phyloP scores from a whole-genome alignment of 2,888 invertebrate species.

The Hesperia comma region DNA sequence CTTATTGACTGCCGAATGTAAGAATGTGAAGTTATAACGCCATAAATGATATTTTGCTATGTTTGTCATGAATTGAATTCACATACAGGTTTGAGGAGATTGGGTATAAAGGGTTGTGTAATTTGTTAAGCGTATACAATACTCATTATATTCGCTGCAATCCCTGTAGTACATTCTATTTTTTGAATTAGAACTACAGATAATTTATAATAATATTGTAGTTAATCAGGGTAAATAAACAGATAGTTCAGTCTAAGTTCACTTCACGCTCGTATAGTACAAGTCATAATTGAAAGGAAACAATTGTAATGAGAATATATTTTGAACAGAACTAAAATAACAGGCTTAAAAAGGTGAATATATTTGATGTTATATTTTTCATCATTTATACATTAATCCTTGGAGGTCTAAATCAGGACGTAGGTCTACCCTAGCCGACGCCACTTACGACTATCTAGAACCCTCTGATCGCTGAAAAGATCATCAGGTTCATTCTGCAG shows the following conservation, averaged over 20 bases:
- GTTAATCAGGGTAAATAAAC: conserved; percentile 69
- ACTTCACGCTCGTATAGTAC: conserved; percentile 51
- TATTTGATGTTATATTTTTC: conserved; percentile 23
- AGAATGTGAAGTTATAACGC: conserved; percentile 47
- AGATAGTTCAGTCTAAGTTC: conserved; percentile 54
- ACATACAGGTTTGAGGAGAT: conserved; percentile 67
- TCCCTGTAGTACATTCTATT: conserved; percentile 53
- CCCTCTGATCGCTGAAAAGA: neutral
- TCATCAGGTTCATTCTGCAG: too few relatives aligned
- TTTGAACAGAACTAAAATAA: conserved; percentile 37
- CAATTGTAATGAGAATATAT: conserved; percentile 38
- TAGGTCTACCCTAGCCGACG: conserved; percentile 1
- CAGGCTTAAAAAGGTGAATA: conserved; percentile 9
- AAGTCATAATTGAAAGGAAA: conserved; percentile 51
- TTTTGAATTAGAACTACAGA: conserved; percentile 51
- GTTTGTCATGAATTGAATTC: conserved; percentile 54
- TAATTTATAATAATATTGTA: conserved; percentile 56
- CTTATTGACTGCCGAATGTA: conserved; percentile 46
- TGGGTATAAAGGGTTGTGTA: conserved; percentile 81
- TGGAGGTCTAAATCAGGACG: neutral
- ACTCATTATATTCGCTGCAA: conserved; percentile 64
- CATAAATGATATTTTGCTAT: conserved; percentile 61
- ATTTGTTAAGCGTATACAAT: conserved; percentile 77
- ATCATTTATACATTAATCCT: conserved; percentile 1
- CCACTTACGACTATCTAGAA: neutral